Evolutionary conservation across 2,888 invertebrate species (phyloP).

Genomic region (Pyrocoelia pectoralis): DNA sequence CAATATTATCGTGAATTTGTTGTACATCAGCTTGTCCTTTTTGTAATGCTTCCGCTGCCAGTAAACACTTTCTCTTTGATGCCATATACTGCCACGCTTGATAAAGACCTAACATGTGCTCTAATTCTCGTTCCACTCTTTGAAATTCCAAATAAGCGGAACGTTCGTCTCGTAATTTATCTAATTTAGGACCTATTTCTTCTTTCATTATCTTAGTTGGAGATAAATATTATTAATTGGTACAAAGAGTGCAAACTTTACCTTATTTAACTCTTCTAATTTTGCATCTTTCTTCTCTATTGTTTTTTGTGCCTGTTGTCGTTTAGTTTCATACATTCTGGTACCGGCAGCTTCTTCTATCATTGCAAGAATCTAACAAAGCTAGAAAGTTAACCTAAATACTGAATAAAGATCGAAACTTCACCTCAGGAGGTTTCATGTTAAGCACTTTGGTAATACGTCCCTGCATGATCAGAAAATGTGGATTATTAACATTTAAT

Average conservation of each 20-base stretch:
- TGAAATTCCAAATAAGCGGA: slow-evolving; percentile 88
- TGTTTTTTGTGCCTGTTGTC: slow-evolving; percentile 82
- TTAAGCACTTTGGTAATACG: slow-evolving; percentile 98
- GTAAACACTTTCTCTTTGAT: slow-evolving; percentile 42
- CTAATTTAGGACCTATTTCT: slow-evolving; percentile 90
- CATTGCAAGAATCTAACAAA: slow-evolving; percentile 85
- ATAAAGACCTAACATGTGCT: slow-evolving; percentile 78
- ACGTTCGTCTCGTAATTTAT: slow-evolving; percentile 85
- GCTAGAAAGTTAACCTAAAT: background rate
- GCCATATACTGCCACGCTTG: slow-evolving; percentile 76
- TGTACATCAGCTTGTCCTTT: slow-evolving; percentile 46
- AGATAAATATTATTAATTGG: background rate
- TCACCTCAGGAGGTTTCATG: slow-evolving; percentile 98
- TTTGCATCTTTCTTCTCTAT: slow-evolving; percentile 94
- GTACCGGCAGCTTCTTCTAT: slow-evolving; percentile 99
- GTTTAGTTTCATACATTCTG: slow-evolving; percentile 94
- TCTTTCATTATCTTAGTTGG: slow-evolving; percentile 71
- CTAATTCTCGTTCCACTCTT: slow-evolving; percentile 83
- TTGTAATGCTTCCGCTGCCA: slow-evolving; percentile 49
- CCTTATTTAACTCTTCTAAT: slow-evolving; percentile 83
- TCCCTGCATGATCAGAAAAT: slow-evolving; percentile 99
- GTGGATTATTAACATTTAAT: slow-evolving; percentile 98
- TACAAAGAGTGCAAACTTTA: too few species aligned
- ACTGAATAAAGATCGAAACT: too few species aligned
- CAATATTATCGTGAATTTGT: slow-evolving; percentile 60